These are phyloP conservation scores for Ursus arctos DNA, from an alignment of 2,113 vertebrate species.

Conservation along the genomic window DNA sequence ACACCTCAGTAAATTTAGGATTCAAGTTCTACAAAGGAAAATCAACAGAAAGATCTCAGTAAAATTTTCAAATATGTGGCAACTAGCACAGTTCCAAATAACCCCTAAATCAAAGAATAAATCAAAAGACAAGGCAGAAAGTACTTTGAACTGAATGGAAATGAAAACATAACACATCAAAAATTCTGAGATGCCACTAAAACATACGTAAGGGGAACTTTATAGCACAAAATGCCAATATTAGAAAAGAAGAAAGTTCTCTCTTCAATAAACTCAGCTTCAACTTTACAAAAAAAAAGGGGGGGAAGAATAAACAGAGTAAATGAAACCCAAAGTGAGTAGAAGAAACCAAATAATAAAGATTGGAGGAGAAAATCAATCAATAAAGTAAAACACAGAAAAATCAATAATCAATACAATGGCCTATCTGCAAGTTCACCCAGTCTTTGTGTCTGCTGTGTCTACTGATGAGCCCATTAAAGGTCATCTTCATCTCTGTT, in stretches of 20 bases:
- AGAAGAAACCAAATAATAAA: background rate
- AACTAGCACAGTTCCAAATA: conserved; percentile 5
- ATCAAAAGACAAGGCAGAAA: background rate
- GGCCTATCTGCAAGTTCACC: background rate
- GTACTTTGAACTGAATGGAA: background rate
- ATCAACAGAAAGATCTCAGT: background rate
- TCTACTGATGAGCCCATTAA: background rate
- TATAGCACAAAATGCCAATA: background rate
- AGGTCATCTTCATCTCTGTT: background rate
- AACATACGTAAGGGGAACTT: background rate
- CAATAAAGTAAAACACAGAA: background rate
- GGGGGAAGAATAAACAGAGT: background rate
- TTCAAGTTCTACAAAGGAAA: background rate
- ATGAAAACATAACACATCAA: background rate
- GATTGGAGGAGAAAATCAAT: background rate
- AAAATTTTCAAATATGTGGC: background rate
- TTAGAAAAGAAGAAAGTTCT: background rate
- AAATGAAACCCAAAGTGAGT: background rate
- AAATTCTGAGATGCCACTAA: background rate
- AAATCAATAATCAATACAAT: background rate
- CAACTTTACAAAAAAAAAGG: background rate
- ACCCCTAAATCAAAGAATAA: background rate
- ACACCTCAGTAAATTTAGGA: background rate
- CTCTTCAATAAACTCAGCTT: background rate
- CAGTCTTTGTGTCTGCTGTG: background rate